A percentile compares a stretch with the other conserved stretches of the same genome.
phyloP scores from a whole-genome alignment of 2,888 invertebrate species.

The Therioaphis trifolii region DNA sequence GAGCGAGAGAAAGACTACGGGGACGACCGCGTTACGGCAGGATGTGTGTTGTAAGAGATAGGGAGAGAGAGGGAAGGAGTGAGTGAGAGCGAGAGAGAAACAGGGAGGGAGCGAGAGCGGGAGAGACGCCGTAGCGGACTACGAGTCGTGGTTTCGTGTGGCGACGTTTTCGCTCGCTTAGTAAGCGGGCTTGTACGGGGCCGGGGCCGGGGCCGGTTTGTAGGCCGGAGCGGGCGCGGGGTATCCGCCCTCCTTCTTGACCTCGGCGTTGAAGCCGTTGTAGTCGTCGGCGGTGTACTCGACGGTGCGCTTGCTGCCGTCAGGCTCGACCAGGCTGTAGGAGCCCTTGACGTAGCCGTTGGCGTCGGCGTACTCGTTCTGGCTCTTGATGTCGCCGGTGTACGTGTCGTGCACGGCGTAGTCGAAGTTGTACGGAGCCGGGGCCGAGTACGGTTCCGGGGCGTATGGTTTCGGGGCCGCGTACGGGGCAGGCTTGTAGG shows the following conservation, averaged over 20 bases:
- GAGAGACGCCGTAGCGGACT: no score
- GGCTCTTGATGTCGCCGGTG: conserved; percentile 66
- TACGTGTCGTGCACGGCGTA: conserved; percentile 66
- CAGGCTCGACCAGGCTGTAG: conserved; percentile 65
- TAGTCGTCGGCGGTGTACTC: conserved; percentile 67
- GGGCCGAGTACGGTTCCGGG: conserved; percentile 65
- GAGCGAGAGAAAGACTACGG: no score
- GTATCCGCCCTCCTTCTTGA: conserved; percentile 65
- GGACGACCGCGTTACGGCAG: no score
- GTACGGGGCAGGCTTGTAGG: conserved; percentile 51
- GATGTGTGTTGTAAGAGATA: no score
- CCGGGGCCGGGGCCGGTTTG: conserved; percentile 39
- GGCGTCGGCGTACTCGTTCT: conserved; percentile 66
- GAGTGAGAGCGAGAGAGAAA: no score
- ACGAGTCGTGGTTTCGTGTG: no score
- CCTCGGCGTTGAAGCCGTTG: conserved; percentile 67
- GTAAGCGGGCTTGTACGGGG: conserved; percentile 63
- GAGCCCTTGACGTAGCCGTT: conserved; percentile 63
- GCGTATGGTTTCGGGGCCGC: conserved; percentile 69
- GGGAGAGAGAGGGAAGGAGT: no score
- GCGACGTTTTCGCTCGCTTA: neutral
- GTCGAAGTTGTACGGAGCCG: conserved; percentile 66
- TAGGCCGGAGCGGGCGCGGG: conserved; percentile 52
- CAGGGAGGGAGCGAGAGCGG: no score
- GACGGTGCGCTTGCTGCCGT: conserved; percentile 66